Evolutionary conservation across 2,888 invertebrate genomes (phyloP), one percentile per base, ranked within the genome.

Genomic region (Lamellibrachia columna): DNA sequence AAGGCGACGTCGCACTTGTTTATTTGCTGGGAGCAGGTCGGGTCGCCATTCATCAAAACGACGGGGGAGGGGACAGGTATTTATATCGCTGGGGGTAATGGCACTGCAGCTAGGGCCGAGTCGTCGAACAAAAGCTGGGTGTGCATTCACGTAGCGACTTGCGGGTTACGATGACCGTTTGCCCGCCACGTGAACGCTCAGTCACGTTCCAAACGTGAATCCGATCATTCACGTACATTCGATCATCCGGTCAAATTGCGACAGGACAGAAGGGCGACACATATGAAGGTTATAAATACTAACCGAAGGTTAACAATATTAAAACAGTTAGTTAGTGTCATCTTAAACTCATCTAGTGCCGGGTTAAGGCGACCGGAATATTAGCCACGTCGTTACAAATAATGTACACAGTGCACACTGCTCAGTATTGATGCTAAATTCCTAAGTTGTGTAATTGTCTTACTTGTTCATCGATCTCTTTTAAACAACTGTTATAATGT

Each of bases 171-270:
- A 15, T n/a, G 75, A 22, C n/a, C 4, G 58, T 15, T 58, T 58
- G 58, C 58, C 58, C 8, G 58, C 58, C 8, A 58, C 15, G 58
- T 58, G 22, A 15, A 75, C 75, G 22, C 75, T 0, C 6, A 75
- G 75, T 75, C 75, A 75, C 75, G 75, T 75, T 75, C 75, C 15
- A 75, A 75, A 75, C 75, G 75, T 75, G 75, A 75, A 75, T 75
- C 75, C 11, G 2, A 75, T 2, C n/a, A 22, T 75, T 75, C 75
- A 75, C 75, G 75, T 75, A 75, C 75, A 11, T 22, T 11, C 75
- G 75, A 15, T 75, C 75, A 75, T 75, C 75, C 75, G 75, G 75
- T 75, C 75, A 75, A 75, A 75, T 15, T 6, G 3, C 22, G 15
- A 22, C 75, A 22, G 75, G 75, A 75, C 15, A 75, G 58, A 58